Percentiles rank a stretch among this genome's conserved stretches.
phyloP scores from a whole-genome alignment of 2,888 invertebrate species.

The Synanthedon myopaeformis region DNA sequence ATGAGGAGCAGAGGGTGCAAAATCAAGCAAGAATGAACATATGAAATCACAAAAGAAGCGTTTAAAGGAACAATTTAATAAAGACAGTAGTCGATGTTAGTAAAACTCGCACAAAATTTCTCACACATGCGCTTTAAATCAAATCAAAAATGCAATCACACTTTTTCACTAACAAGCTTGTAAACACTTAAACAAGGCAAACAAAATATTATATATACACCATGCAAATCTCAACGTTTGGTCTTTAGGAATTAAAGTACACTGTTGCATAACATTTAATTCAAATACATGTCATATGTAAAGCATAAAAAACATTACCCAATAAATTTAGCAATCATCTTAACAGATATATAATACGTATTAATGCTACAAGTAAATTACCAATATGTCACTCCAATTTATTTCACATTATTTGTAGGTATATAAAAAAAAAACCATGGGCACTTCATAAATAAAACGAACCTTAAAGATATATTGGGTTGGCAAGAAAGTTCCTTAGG shows the following conservation, averaged over 20 bases:
- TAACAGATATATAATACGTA: constrained; percentile 38
- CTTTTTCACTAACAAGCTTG: constrained; percentile 34
- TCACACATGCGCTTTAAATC: constrained; percentile 63
- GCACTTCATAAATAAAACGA: neutral
- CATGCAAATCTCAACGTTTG: constrained; percentile 68
- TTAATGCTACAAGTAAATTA: constrained; percentile 19
- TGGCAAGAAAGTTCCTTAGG: too few relatives aligned
- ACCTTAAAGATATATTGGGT: constrained; percentile 19
- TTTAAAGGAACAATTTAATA: constrained; percentile 25
- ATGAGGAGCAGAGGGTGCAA: constrained; percentile 46
- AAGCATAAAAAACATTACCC: constrained; percentile 50
- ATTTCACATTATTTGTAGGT: neutral
- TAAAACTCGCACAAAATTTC: constrained; percentile 42
- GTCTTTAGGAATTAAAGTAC: constrained; percentile 63
- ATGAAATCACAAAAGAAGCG: constrained; percentile 68
- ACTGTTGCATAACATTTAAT: constrained; percentile 30
- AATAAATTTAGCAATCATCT: constrained; percentile 67
- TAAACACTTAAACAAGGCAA: constrained; percentile 40
- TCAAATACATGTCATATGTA: constrained; percentile 5
- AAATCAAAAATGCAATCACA: constrained; percentile 47
- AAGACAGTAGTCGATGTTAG: constrained; percentile 15
- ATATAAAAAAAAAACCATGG: neutral
- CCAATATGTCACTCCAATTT: constrained; percentile 44
- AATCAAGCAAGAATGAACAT: constrained; percentile 62
- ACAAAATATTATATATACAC: constrained; percentile 33